These are phyloP conservation scores for Paragorgia papillata DNA, from an alignment of 92 coral and sea anemone species.

Conservation along the genomic window DNA sequence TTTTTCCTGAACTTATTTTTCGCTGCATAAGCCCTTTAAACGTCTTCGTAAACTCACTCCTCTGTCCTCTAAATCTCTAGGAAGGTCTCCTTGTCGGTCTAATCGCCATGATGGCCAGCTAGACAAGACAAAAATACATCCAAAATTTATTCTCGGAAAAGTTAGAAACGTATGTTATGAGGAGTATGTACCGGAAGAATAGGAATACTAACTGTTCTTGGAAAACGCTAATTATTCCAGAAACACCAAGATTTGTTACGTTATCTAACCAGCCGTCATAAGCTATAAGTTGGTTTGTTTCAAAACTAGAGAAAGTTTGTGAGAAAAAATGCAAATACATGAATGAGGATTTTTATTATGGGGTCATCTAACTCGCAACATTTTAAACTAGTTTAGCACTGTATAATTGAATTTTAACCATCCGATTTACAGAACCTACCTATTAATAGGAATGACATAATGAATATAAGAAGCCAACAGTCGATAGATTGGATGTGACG, in stretches of 20 bases:
- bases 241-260: conserved; percentile 72
- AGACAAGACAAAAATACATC: not conserved
- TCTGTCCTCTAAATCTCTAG: conserved; percentile 73
- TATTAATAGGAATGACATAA: conserved; percentile 81
- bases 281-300: conserved; percentile 86
- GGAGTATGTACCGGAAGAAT: not conserved
- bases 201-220: conserved; percentile 13
- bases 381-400: not conserved
- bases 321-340: no score
- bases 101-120: conserved; percentile 93
- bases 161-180: no score
- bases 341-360: no score
- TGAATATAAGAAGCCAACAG: conserved; percentile 89
- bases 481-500: conserved; percentile 95
- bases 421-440: conserved; percentile 53
- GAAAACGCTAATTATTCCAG: conserved; percentile 31
- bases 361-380: not conserved
- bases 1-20: no score
- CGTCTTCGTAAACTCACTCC: conserved; percentile 74
- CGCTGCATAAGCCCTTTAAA: no score
- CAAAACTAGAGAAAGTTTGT: conserved; percentile 73
- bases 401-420: not conserved
- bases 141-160: not conserved
- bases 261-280: conserved; percentile 90
- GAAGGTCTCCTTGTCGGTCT: conserved; percentile 84